These are phyloP conservation scores for Forbesichthys agassizii DNA, from an alignment of 2,113 vertebrate species.

Conservation along the genomic window DNA sequence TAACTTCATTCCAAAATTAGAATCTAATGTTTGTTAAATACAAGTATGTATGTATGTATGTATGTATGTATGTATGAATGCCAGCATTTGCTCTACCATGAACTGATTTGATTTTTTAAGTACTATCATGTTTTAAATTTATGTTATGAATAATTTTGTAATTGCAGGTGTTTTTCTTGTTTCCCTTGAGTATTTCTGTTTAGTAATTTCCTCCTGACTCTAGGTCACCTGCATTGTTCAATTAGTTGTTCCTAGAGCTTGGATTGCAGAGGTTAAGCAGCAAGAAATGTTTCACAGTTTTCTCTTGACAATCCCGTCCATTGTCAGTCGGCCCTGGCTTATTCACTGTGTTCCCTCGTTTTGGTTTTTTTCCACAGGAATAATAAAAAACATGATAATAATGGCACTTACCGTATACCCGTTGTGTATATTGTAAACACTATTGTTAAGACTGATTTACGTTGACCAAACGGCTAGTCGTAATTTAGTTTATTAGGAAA, in stretches of 20 bases:
- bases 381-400: conserved; percentile 66
- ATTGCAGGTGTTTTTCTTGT: conserved; percentile 9
- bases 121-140: too few species aligned
- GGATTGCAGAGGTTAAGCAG: not conserved
- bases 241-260: too few species aligned
- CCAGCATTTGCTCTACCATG: not conserved
- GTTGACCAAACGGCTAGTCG: not conserved
- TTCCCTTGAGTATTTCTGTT: conserved; percentile 10
- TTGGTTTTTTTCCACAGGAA: conserved; percentile 63
- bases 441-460: not conserved
- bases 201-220: not conserved
- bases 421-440: conserved; percentile 5
- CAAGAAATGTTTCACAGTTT: conserved; percentile 11
- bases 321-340: conserved; percentile 49
- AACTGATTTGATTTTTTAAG: too few species aligned
- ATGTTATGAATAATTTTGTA: too few species aligned
- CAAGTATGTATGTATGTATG: not conserved
- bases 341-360: conserved; percentile 57
- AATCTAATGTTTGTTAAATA: not conserved
- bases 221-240: too few species aligned
- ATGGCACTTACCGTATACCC: conserved; percentile 72
- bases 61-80: not conserved
- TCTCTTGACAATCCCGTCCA: conserved; percentile 71
- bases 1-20: conserved; percentile 38
- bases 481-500: not conserved